Conservation (phyloP, 2,888 invertebrate genomes). For the Tubulanus polymorphus region DNA sequence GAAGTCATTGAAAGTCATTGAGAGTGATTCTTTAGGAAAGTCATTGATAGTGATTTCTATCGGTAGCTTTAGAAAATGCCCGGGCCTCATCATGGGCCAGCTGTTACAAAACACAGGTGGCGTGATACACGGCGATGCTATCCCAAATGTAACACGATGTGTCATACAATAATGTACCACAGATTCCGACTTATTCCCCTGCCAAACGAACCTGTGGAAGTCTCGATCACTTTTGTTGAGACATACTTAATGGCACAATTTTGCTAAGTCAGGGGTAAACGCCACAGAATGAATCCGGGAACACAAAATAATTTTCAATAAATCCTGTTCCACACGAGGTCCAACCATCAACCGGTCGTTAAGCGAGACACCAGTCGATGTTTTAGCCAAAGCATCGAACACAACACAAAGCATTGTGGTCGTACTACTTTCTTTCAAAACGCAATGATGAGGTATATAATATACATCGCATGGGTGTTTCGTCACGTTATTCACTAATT, state of each 20-base stretch:
- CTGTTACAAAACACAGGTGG: no score
- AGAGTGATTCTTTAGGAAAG: no score
- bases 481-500: no score
- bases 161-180: neutral
- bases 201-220: neutral
- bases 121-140: neutral
- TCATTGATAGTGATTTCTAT: no score
- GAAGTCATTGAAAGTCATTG: no score
- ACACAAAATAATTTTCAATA: neutral
- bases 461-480: no score
- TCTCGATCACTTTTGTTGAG: neutral
- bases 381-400: neutral
- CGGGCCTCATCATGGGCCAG: no score
- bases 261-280: neutral
- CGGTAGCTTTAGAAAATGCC: no score
- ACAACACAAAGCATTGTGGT: neutral
- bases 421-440: neutral
- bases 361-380: neutral
- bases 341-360: neutral
- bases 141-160: neutral
- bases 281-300: neutral
- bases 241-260: neutral
- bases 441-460: neutral
- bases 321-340: neutral
- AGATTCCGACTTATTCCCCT: neutral